phyloP scores from a whole-genome alignment of 2,797 vertebrate genomes.

The Botia kubotai region DNA sequence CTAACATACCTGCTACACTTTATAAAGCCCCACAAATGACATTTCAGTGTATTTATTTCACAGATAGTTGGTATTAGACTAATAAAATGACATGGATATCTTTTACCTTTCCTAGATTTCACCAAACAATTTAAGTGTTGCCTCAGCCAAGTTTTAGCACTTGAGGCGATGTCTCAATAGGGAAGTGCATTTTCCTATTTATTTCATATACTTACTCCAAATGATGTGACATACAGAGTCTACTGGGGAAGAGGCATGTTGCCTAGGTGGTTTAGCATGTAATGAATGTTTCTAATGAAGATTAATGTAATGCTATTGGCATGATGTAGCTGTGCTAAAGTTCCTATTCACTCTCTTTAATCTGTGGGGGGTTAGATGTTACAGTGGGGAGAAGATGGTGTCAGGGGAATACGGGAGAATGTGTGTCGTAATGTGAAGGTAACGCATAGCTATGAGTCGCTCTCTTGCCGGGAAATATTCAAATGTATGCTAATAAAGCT shows the following conservation, averaged over 20 bases:
- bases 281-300: slow-evolving; percentile 83
- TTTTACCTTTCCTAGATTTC: slow-evolving; percentile 42
- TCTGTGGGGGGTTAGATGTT: slow-evolving; percentile 67
- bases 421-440: slow-evolving; percentile 77
- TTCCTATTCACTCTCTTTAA: slow-evolving; percentile 83
- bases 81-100: slow-evolving; percentile 33
- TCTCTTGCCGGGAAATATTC: slow-evolving; percentile 79
- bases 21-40: neutral
- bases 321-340: slow-evolving; percentile 80
- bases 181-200: slow-evolving; percentile 42
- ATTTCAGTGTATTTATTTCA: slow-evolving; percentile 1
- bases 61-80: slow-evolving; percentile 7
- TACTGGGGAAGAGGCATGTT: slow-evolving; percentile 72
- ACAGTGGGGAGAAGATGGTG: slow-evolving; percentile 32
- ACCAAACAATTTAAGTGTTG: slow-evolving; percentile 35
- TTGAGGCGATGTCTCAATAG: slow-evolving; percentile 33
- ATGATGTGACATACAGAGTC: slow-evolving; percentile 58
- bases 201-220: slow-evolving; percentile 41
- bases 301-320: slow-evolving; percentile 78
- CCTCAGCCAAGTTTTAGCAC: slow-evolving; percentile 40
- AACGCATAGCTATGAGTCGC: slow-evolving; percentile 78
- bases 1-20: slow-evolving; percentile 10
- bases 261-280: slow-evolving; percentile 75
- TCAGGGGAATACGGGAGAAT: slow-evolving; percentile 66
- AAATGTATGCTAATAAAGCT: slow-evolving; percentile 85